phyloP scores from a whole-genome alignment of 2,113 vertebrate genomes.

The Corvus hawaiiensis region DNA sequence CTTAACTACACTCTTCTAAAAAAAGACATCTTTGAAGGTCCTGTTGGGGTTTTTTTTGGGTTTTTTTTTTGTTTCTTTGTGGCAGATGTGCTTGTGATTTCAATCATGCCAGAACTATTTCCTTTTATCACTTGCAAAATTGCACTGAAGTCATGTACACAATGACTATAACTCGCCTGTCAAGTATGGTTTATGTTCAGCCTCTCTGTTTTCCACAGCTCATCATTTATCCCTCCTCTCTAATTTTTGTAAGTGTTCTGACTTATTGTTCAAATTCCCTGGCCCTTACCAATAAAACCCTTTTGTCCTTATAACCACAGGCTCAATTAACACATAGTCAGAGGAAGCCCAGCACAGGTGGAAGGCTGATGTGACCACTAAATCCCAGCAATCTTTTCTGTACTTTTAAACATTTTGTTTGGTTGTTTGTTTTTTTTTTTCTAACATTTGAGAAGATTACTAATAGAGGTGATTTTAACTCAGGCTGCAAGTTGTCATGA shows the following conservation, averaged over 20 bases:
- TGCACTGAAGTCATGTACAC: background rate
- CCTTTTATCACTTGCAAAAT: background rate
- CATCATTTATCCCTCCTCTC: background rate
- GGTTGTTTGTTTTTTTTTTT: background rate
- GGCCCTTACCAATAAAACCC: background rate
- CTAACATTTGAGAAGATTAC: background rate
- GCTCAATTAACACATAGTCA: background rate
- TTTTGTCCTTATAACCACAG: background rate
- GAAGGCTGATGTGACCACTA: background rate
- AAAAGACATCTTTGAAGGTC: background rate
- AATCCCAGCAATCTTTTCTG: background rate
- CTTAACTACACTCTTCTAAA: slow-evolving; percentile 12
- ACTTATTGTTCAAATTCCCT: background rate
- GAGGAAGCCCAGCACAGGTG: background rate
- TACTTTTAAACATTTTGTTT: background rate
- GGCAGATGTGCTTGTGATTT: slow-evolving; percentile 34
- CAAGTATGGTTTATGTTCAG: background rate
- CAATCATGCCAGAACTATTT: background rate
- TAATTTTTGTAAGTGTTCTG: background rate
- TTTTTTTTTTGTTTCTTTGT: background rate
- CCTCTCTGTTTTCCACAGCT: background rate
- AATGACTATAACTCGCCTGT: background rate
- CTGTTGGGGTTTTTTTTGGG: background rate
- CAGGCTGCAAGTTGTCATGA: background rate
- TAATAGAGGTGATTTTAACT: background rate